Base-by-base conservation (phyloP, 1,140 invertebrate genomes). In the Rhyzopertha dominica region DNA sequence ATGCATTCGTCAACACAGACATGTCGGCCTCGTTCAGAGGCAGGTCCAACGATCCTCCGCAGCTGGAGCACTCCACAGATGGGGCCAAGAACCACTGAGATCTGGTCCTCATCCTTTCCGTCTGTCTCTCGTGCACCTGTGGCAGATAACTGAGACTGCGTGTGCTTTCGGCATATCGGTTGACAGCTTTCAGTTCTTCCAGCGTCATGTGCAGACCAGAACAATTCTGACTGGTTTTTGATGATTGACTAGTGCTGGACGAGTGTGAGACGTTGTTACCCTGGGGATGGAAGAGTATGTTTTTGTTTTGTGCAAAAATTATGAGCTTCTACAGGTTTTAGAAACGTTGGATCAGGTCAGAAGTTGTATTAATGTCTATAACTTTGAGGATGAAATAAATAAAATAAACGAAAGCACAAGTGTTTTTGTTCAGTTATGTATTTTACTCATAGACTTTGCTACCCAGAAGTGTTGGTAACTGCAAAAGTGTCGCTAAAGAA, bases 81-180 rank as follows among this genome's bases (percentile, higher is more conserved):
- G 84, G 84, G 53, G 82, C 82, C 61, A 95, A 77, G 74, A 94
- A 95, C 91, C 91, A 95, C 68, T 95, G 90, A 30, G 89, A 93
- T 56, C 91, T 78, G 30, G 89, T 92, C 67, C 87, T 78, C 90
- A 95, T 95, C 53, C 92, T 76, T 65, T 85, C 87, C 41, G 87
- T 86, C 77, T 95, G 92, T 65, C 90, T 76, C 74, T 95, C 90
- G 74, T 95, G 90, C 46, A 95, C 91, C 82, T 90, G 87, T 53
- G 89, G 89, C 61, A 93, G 74, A 69, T 88, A 93, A 51, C 86
- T 88, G 54, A 94, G 79, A 68, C 87, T 91, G 68, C 90, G 89
- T 12, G 90, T 92, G 67, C 85, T 90, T 71, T 93, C 90, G n/a
- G 89, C 87, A 68, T 90, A 91, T 55, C 84, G 80, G 74, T 91